These are phyloP conservation scores for Malurus leucopterus DNA, from an alignment of 2,797 vertebrate species.

Conservation along the genomic window DNA sequence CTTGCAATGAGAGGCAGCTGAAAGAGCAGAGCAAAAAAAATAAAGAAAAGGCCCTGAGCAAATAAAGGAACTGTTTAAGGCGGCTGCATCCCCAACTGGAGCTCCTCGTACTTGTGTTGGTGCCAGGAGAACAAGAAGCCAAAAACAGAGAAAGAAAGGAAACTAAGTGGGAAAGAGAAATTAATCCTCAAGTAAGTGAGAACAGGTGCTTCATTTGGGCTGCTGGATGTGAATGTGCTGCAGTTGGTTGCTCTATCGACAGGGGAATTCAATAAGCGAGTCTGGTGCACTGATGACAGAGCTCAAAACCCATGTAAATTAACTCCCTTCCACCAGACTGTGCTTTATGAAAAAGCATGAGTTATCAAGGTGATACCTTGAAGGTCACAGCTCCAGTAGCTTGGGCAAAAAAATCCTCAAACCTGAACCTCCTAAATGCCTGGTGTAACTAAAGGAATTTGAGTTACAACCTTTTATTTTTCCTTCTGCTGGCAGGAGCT, in stretches of 20 bases:
- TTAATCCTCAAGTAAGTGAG: constrained; percentile 44
- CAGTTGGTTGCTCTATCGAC: constrained; percentile 37
- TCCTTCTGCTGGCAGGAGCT: not conserved
- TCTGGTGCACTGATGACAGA: constrained; percentile 26
- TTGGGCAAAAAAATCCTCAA: not conserved
- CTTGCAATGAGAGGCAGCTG: not conserved
- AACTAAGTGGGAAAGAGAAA: constrained; percentile 24
- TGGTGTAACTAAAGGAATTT: not conserved
- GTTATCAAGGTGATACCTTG: constrained; percentile 18
- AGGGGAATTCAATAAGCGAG: constrained; percentile 24
- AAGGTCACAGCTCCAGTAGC: constrained; percentile 42
- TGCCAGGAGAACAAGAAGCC: constrained; percentile 26
- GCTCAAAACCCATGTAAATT: constrained; percentile 27
- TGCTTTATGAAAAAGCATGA: constrained; percentile 42
- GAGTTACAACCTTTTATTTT: not conserved
- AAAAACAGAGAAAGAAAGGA: constrained; percentile 9
- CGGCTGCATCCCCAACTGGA: not conserved
- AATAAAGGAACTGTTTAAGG: constrained; percentile 23
- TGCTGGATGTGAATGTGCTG: constrained; percentile 37
- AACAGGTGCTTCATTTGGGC: constrained; percentile 57
- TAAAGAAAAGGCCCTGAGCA: not conserved
- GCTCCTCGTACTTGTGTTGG: not conserved
- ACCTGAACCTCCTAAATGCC: not conserved
- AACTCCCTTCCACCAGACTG: constrained; percentile 28
- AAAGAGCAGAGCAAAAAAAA: constrained; percentile 14